These are phyloP conservation scores for Pholis gunnellus DNA, from an alignment of 2,113 vertebrate species.

Conservation along the genomic window DNA sequence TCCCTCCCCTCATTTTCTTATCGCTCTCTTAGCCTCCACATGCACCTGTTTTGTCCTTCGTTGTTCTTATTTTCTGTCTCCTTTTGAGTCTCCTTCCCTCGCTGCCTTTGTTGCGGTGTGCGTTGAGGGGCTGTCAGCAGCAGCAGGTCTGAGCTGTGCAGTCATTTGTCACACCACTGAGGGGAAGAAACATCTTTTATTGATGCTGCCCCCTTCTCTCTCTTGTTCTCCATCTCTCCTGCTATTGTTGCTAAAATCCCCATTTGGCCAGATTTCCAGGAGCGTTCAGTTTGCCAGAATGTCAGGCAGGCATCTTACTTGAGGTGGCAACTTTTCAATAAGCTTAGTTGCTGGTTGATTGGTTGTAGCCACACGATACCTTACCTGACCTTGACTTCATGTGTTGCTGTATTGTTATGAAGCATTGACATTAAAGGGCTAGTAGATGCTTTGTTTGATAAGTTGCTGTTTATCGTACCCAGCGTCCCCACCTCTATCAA, in stretches of 20 bases:
- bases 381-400: constrained; percentile 48
- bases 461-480: constrained; percentile 36
- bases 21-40: constrained; percentile 42
- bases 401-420: constrained; percentile 9
- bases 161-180: constrained; percentile 70
- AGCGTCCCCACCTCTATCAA: too few species aligned
- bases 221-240: constrained; percentile 14
- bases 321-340: constrained; percentile 5
- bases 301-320: constrained; percentile 11
- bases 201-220: constrained; percentile 52
- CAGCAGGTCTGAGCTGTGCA: constrained; percentile 69
- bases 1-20: constrained; percentile 27
- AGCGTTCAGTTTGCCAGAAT: constrained; percentile 36
- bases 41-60: constrained; percentile 61
- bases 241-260: constrained; percentile 32
- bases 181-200: constrained; percentile 69
- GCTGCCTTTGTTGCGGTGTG: constrained; percentile 43
- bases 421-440: not conserved
- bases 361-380: constrained; percentile 13
- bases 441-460: constrained; percentile 6
- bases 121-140: constrained; percentile 60
- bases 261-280: constrained; percentile 17
- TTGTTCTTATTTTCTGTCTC: constrained; percentile 35
- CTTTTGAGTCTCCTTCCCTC: constrained; percentile 22
- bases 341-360: not conserved